phyloP scores from a whole-genome alignment of 1,140 invertebrate genomes.

The Leucophenga varia region DNA sequence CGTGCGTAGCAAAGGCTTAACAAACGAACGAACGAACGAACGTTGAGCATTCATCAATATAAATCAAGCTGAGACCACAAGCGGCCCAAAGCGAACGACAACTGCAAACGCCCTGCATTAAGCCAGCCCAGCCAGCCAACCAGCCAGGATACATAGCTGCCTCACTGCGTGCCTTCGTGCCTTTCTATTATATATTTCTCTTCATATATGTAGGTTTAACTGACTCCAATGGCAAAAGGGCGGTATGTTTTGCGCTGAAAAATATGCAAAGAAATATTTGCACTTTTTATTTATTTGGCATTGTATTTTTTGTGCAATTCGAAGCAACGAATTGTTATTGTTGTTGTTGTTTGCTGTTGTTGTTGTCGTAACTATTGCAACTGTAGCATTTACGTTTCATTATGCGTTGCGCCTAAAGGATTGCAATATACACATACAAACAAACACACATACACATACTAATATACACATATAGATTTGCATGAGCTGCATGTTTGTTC shows the following conservation, averaged over 20 bases:
- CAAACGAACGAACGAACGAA: conserved; percentile 44
- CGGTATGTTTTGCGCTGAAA: no score
- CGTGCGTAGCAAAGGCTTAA: no score
- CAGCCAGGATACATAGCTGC: no score
- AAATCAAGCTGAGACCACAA: conserved; percentile 50
- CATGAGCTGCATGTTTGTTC: no score
- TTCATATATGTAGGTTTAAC: no score
- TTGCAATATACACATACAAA: conserved; percentile 52
- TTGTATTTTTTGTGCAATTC: no score
- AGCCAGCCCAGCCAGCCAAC: not conserved
- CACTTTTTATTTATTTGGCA: conserved; percentile 47
- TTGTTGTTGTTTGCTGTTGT: conserved; percentile 24
- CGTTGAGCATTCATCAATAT: conserved; percentile 48
- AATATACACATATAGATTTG: no score
- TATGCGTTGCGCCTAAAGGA: conserved; percentile 51
- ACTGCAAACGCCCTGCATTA: conserved; percentile 2
- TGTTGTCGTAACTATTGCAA: conserved; percentile 16
- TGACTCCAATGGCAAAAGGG: no score
- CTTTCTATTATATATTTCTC: no score
- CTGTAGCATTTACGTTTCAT: conserved; percentile 52
- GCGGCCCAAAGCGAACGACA: conserved; percentile 20
- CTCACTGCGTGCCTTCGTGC: no score
- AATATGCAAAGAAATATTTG: conserved; percentile 55
- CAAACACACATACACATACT: no score
- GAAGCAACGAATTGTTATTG: conserved; percentile 7